phyloP scores from a whole-genome alignment of 2,888 invertebrate species.

The Nymphalis c-album region DNA sequence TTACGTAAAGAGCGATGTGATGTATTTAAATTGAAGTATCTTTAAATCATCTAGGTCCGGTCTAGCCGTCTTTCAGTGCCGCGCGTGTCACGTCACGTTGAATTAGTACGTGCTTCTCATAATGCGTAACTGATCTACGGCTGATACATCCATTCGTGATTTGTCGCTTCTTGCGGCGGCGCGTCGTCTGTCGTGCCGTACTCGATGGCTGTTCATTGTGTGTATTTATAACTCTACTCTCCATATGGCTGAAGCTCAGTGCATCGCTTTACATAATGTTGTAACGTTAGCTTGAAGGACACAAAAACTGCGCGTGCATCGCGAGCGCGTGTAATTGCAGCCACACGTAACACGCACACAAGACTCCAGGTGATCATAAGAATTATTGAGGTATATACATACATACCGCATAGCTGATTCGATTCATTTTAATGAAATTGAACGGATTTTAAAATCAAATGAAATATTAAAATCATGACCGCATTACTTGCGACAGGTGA shows the following conservation, averaged over 20 bases:
- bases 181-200: background rate
- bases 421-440: too few species aligned
- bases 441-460: too few species aligned
- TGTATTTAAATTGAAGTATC: too few species aligned
- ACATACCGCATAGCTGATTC: too few species aligned
- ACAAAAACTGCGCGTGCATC: conserved; percentile 32
- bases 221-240: conserved; percentile 5
- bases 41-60: too few species aligned
- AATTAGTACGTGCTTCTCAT: background rate
- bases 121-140: conserved; percentile 16
- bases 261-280: conserved; percentile 18
- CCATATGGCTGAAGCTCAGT: background rate
- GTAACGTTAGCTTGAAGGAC: conserved; percentile 8
- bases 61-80: too few species aligned
- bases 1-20: too few species aligned
- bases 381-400: background rate
- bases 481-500: background rate
- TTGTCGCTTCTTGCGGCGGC: background rate
- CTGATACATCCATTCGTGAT: conserved; percentile 9
- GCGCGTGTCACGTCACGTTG: too few species aligned
- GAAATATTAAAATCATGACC: too few species aligned
- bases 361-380: background rate
- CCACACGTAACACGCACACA: conserved; percentile 20
- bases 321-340: conserved; percentile 38
- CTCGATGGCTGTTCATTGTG: background rate